Conservation (phyloP, 2,113 vertebrate genomes). For the Eulemur rufifrons region DNA sequence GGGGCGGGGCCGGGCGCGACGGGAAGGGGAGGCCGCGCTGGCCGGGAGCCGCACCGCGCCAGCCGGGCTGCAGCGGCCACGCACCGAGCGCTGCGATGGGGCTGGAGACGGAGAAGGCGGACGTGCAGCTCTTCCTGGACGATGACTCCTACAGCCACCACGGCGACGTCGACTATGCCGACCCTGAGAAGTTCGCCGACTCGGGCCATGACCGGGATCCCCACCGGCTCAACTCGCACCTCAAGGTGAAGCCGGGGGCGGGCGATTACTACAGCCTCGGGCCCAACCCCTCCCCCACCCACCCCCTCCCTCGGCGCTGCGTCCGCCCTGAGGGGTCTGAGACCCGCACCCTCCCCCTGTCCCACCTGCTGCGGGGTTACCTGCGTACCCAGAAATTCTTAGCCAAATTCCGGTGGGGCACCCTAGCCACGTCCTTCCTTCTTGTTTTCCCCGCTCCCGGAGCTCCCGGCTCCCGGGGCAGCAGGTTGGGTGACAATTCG, state of each 20-base stretch:
- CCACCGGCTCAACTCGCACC: constrained; percentile 86
- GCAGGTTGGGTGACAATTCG: background rate
- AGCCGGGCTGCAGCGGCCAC: background rate
- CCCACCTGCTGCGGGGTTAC: rapidly evolving
- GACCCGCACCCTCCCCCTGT: background rate
- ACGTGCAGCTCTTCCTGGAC: constrained; percentile 91
- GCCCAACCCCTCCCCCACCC: background rate
- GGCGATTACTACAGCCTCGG: background rate
- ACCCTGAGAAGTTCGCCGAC: constrained; percentile 77
- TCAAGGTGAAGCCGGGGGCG: constrained; percentile 86
- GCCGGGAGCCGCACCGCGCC: background rate
- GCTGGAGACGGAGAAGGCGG: constrained; percentile 90
- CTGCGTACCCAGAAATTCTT: background rate
- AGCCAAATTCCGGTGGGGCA: background rate
- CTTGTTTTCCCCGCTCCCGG: rapidly evolving
- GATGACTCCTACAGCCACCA: constrained; percentile 88
- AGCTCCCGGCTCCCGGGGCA: background rate
- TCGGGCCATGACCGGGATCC: constrained; percentile 86
- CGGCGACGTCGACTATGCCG: constrained; percentile 82
- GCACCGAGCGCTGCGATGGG: constrained; percentile 84
- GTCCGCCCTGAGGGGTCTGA: background rate
- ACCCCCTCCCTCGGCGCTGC: background rate
- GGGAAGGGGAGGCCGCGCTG: constrained; percentile 3
- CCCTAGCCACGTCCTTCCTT: background rate
- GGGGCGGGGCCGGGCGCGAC: background rate